These are phyloP conservation scores for Sorex fumeus DNA, from an alignment of 2,113 vertebrate species.

Conservation along the genomic window DNA sequence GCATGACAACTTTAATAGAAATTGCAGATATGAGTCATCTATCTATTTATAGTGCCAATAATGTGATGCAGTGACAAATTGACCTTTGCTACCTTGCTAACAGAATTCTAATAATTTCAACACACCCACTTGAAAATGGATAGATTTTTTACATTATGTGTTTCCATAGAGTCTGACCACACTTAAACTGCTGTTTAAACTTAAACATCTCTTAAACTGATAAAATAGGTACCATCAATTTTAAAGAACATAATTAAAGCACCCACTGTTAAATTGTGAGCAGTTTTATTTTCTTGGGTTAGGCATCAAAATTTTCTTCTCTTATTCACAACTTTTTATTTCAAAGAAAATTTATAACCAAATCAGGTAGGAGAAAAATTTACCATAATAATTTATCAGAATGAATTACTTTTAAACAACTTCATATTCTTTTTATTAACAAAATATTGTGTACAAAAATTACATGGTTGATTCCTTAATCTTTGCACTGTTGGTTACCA, in stretches of 20 bases:
- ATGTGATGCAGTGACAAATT: neutral
- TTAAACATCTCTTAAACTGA: neutral
- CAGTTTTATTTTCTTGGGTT: neutral
- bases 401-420: slow-evolving; percentile 34
- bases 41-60: slow-evolving; percentile 22
- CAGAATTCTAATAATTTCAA: neutral
- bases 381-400: neutral
- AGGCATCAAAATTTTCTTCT: neutral
- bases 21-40: neutral
- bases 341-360: slow-evolving; percentile 27
- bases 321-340: neutral
- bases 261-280: neutral
- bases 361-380: neutral
- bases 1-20: neutral
- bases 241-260: neutral
- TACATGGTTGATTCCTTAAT: neutral
- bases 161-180: neutral
- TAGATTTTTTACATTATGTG: neutral
- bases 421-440: slow-evolving; percentile 39
- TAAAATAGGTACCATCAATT: neutral
- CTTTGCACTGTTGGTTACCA: neutral
- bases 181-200: no score
- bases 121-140: neutral
- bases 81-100: neutral
- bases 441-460: neutral